phyloP scores from a whole-genome alignment of 2,888 invertebrate genomes.

The Aspidiotus destructor region DNA sequence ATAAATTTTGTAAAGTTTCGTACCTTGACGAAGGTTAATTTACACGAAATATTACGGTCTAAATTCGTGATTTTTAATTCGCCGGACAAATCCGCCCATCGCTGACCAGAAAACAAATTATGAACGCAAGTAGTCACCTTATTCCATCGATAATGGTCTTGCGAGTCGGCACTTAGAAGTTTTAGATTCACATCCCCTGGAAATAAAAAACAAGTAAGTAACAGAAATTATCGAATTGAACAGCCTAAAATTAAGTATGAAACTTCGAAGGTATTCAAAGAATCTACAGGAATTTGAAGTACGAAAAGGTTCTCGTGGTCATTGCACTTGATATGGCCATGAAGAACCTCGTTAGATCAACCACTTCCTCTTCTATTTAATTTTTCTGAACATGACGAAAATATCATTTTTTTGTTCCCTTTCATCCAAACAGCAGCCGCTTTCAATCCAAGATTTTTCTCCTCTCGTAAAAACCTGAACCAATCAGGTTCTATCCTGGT shows the following conservation, averaged over 20 bases:
- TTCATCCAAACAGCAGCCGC: too few species aligned
- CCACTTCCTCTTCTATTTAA: too few species aligned
- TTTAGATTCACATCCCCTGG: slow-evolving; percentile 52
- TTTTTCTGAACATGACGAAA: too few species aligned
- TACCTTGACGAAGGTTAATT: slow-evolving; percentile 72
- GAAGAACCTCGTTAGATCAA: too few species aligned
- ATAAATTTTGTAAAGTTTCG: background rate
- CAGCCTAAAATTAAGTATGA: background rate
- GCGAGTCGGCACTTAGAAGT: slow-evolving; percentile 49
- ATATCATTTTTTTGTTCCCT: too few species aligned
- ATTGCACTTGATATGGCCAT: too few species aligned
- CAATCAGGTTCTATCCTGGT: too few species aligned
- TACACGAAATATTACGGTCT: slow-evolving; percentile 58
- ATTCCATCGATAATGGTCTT: slow-evolving; percentile 64
- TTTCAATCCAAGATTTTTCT: too few species aligned
- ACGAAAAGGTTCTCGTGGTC: too few species aligned
- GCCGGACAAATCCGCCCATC: slow-evolving; percentile 81
- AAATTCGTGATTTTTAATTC: slow-evolving; percentile 58
- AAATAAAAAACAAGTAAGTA: background rate
- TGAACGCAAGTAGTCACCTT: slow-evolving; percentile 80
- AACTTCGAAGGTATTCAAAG: too few species aligned
- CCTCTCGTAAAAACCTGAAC: too few species aligned
- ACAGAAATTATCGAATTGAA: background rate
- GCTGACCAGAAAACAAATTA: slow-evolving; percentile 69
- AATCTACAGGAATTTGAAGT: too few species aligned